Evolutionary conservation across 2,113 vertebrate genomes (phyloP), one percentile per base, ranked within the genome.

Genomic region (Carettochelys insculpta): DNA sequence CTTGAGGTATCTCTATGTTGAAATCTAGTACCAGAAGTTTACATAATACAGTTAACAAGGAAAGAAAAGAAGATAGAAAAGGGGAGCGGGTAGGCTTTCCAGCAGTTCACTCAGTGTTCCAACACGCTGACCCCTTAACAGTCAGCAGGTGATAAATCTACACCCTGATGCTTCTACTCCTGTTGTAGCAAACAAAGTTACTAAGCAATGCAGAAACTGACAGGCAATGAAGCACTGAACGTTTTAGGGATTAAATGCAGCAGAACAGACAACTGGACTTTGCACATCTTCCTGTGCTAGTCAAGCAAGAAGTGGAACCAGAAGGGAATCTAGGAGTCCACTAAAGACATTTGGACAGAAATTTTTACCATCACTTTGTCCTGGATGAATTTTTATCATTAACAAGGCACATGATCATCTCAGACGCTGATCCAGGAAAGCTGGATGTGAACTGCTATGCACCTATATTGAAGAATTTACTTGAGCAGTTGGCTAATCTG

Each of bases 141-240:
- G 53, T 34, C 81, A 89, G 51, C 17, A n/a, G n/a, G 82, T 38
- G 25, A 89, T 83, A 51, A 85, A 77, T n/a, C 85, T 77, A 20
- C 1, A 78, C 38, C 80, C 86, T n/a, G 84, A 92, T 83, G 71
- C 77, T 68, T 83, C 65, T 68, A 65, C 71, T 87, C 38, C 11
- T 1, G 1, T 22, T 78, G 53, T 86, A 86, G 93, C 87, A 95
- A 96, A 92, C 41, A 34, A 84, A 95, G 95, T 88, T 94, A 79
- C 78, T 89, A 94, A 93, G 87, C 79, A 90, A 73, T 68, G 68
- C 17, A 77, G 53, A 91, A 47, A 65, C 16, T 54, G 87, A 92
- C 87, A 94, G 65, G 38, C 61, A 90, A 87, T 86, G 87, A 3
- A n/a, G 71, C 2, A 10, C 53, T 89, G 43, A 65, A 20, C 22